Percentiles rank a stretch among this genome's conserved stretches.
Evolutionary conservation across 2,888 invertebrate species (phyloP).

Genomic region (Coenonympha glycerion): DNA sequence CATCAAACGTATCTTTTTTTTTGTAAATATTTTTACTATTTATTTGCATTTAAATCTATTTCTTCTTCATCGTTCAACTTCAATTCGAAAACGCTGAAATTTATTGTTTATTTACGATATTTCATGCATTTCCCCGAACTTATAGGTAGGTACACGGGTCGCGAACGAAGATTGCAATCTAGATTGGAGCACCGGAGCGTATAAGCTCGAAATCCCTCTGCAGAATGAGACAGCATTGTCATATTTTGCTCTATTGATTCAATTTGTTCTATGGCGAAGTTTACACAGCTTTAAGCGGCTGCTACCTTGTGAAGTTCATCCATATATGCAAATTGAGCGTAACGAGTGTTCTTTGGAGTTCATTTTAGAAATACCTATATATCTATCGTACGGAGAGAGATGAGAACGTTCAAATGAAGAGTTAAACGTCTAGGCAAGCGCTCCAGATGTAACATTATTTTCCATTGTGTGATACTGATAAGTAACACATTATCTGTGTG

Average conservation of each 20-base stretch:
- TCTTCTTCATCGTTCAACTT: too few relatives aligned
- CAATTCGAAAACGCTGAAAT: too few relatives aligned
- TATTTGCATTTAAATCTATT: too few relatives aligned
- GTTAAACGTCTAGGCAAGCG: too few relatives aligned
- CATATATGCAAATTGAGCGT: conserved; percentile 6
- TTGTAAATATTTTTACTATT: too few relatives aligned
- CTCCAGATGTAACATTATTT: too few relatives aligned
- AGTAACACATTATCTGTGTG: too few relatives aligned
- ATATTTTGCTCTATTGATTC: conserved; percentile 11
- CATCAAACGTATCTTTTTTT: too few relatives aligned
- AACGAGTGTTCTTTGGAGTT: neutral
- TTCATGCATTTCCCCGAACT: neutral
- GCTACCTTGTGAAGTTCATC: neutral
- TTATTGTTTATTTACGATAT: conserved; percentile 1
- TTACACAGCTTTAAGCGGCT: conserved; percentile 7
- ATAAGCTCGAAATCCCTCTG: conserved; percentile 4
- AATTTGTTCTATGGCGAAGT: conserved; percentile 7
- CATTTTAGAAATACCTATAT: neutral
- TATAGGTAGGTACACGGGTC: neutral
- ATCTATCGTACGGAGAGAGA: neutral
- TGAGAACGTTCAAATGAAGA: too few relatives aligned
- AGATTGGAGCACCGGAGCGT: conserved; percentile 11
- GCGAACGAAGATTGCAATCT: conserved; percentile 9
- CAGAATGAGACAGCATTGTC: conserved; percentile 10
- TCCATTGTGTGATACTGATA: too few relatives aligned